Evolutionary conservation across 2,888 invertebrate genomes (phyloP), one percentile per base, ranked within the genome.

Genomic region (Helleia helle): DNA sequence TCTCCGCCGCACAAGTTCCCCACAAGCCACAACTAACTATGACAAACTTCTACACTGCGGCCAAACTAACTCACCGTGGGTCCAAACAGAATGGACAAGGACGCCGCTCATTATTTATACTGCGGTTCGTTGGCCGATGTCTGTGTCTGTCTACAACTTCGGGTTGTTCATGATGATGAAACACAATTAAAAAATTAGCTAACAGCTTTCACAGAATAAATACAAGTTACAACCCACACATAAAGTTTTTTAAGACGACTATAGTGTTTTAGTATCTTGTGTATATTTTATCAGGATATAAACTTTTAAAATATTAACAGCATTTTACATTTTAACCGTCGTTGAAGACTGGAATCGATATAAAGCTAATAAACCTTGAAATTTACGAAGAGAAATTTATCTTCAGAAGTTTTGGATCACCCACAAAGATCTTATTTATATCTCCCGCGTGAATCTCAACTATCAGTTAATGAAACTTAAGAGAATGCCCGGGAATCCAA

Each of bases 381-480:
- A 24, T n/a, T 50, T 52, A 52, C 44, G 56, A 56, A 56, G 56
- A 58, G 56, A 53, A 54, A 54, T 50, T n/a, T n/a, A 51, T 55
- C 59, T 52, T 56, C n/a, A 55, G 53, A 64, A 71, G 49, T 57
- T 58, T 44, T 41, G 46, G 43, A 48, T 46, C 41, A 42, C 50
- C 41, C 46, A 39, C 48, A 51, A 54, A 56, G 55, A 47, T 51
- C 50, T 47, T 50, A 52, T 50, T 51, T 49, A 46, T 45, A 56
- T 58, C 56, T 49, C 38, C 28, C 11, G 25, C 52, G 56, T 65
- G 61, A 73, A 75, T 77, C 79, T 65, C 60, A 55, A 52, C 61
- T 58, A 76, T 79, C 80, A 71, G 68, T 80, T 81, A 83, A 83
- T 81, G 81, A 81, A 81, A 79, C 76, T 83, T 72, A 77, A 77